phyloP scores from a whole-genome alignment of 2,888 invertebrate species.

The Philereme vetulata region DNA sequence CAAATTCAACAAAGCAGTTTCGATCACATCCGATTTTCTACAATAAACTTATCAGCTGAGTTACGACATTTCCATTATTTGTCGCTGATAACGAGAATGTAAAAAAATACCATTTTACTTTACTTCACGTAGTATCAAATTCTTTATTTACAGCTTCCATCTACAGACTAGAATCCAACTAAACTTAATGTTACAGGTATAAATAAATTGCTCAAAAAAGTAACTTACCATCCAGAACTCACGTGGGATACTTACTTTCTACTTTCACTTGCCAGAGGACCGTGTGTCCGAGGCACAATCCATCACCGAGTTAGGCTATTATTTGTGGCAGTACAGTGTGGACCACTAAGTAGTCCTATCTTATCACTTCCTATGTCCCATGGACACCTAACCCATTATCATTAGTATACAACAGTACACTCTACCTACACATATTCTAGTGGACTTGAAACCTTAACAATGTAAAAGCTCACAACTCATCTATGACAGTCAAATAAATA shows the following conservation, averaged over 20 bases:
- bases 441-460: constrained; percentile 61
- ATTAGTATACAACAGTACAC: constrained; percentile 31
- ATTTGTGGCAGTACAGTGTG: constrained; percentile 34
- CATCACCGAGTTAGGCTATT: constrained; percentile 47
- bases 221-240: constrained; percentile 56
- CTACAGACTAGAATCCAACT: constrained; percentile 34
- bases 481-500: constrained; percentile 47
- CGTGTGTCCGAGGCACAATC: constrained; percentile 46
- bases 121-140: constrained; percentile 25
- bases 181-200: constrained; percentile 27
- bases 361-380: constrained; percentile 59
- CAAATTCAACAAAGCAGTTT: constrained; percentile 18
- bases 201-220: constrained; percentile 23
- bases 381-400: constrained; percentile 46
- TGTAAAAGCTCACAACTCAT: constrained; percentile 55
- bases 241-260: constrained; percentile 59
- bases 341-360: constrained; percentile 42
- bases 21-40: constrained; percentile 5
- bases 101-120: constrained; percentile 25
- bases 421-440: constrained; percentile 44
- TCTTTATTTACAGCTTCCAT: constrained; percentile 24
- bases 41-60: constrained; percentile 14
- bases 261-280: constrained; percentile 59
- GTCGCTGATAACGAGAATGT: constrained; percentile 29
- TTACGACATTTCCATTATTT: constrained; percentile 19